Conservation (phyloP, 2,888 invertebrate genomes). For the Pandemis corylana region DNA sequence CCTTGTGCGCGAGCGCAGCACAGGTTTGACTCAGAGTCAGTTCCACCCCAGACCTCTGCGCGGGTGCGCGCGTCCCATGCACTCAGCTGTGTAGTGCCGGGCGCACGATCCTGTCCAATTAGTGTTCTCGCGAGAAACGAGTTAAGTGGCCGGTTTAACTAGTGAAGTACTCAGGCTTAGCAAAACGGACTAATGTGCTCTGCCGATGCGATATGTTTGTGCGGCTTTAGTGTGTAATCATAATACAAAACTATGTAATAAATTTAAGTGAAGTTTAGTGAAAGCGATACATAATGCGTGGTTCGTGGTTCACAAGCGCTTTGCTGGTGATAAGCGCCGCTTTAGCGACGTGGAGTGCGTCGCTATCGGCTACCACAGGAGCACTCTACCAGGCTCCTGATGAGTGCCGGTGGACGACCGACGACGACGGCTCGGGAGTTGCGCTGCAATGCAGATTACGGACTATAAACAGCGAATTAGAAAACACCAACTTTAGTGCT, state of each 20-base stretch:
- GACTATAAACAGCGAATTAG: constrained; percentile 92
- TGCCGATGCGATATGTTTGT: constrained; percentile 66
- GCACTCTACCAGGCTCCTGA: constrained; percentile 92
- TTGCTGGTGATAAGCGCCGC: constrained; percentile 75
- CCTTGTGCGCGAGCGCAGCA: constrained; percentile 86
- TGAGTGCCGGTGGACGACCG: constrained; percentile 92
- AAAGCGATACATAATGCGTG: constrained; percentile 73
- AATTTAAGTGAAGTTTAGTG: constrained; percentile 72
- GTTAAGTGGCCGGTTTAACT: constrained; percentile 82
- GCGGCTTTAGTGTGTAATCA: constrained; percentile 71
- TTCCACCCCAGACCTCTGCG: constrained; percentile 82
- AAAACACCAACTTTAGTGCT: constrained; percentile 93
- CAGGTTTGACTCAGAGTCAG: constrained; percentile 79
- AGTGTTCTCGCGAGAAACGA: constrained; percentile 82
- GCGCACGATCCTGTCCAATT: constrained; percentile 81
- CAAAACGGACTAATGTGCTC: constrained; percentile 71
- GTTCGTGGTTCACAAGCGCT: constrained; percentile 71
- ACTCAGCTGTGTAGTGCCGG: constrained; percentile 60
- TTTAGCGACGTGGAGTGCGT: constrained; percentile 74
- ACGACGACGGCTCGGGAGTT: constrained; percentile 87
- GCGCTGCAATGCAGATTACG: constrained; percentile 90
- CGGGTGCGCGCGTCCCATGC: constrained; percentile 75
- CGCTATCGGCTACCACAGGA: constrained; percentile 78
- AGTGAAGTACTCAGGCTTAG: constrained; percentile 69
- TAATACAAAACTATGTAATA: constrained; percentile 77